phyloP scores from a whole-genome alignment of 2,797 vertebrate species.

The Eulemur coronatus region DNA sequence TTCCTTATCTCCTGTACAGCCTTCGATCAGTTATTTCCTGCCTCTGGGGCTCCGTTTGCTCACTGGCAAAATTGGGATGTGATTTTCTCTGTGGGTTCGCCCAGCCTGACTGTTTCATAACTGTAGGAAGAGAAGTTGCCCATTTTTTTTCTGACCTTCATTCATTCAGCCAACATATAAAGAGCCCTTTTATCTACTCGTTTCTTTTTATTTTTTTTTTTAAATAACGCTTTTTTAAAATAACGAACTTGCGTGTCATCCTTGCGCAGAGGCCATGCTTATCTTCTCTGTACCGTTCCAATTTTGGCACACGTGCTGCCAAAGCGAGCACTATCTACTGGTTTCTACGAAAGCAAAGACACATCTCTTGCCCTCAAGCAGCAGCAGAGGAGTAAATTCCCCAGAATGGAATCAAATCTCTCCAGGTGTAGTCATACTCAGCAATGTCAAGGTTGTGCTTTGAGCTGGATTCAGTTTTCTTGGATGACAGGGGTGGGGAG shows the following conservation, averaged over 20 bases:
- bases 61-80: not conserved
- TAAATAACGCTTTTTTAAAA: not conserved
- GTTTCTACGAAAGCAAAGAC: not conserved
- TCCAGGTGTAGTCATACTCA: not conserved
- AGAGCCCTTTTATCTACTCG: not conserved
- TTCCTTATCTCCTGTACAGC: not conserved
- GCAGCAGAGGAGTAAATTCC: too few relatives aligned
- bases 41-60: not conserved
- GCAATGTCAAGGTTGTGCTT: not conserved
- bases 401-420: not conserved
- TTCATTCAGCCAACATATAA: not conserved
- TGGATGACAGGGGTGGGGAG: not conserved
- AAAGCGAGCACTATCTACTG: not conserved
- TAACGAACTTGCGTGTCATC: not conserved
- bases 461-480: not conserved
- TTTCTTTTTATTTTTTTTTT: not conserved
- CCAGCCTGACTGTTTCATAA: not conserved
- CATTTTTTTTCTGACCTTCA: not conserved
- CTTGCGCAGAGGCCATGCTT: not conserved
- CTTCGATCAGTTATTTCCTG: not conserved
- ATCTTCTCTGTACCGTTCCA: not conserved
- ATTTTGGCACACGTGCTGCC: not conserved
- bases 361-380: not conserved
- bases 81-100: not conserved
- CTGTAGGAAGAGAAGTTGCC: not conserved